A percentile compares a stretch with the other conserved stretches of the same genome.
These are phyloP conservation scores for Desmodus rotundus DNA, from an alignment of 2,113 vertebrate genomes.

Conservation along the genomic window DNA sequence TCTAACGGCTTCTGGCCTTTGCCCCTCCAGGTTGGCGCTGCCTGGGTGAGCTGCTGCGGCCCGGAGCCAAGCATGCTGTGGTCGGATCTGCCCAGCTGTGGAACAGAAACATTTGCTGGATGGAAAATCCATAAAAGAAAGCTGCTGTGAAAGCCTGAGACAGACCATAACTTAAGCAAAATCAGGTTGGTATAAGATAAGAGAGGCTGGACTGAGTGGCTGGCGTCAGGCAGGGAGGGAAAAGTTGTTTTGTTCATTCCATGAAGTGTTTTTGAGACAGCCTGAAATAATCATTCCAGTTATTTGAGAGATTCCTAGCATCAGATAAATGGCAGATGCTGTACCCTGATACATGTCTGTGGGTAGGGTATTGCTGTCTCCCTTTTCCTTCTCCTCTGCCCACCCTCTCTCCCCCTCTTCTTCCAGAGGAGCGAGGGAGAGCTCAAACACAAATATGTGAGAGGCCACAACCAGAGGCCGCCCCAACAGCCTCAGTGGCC, in stretches of 20 bases:
- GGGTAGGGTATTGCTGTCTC: background rate
- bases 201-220: background rate
- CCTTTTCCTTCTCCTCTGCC: background rate
- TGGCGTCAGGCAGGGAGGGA: background rate
- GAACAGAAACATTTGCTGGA: constrained; percentile 37
- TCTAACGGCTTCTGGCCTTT: background rate
- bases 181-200: constrained; percentile 30
- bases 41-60: background rate
- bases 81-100: constrained; percentile 50
- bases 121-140: constrained; percentile 70
- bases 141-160: constrained; percentile 44
- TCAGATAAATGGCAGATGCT: too few relatives aligned
- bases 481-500: background rate
- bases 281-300: background rate
- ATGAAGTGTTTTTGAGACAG: background rate
- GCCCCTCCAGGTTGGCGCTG: constrained; percentile 43
- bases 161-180: background rate
- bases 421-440: background rate
- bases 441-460: background rate
- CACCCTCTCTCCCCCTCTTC: background rate
- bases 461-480: background rate
- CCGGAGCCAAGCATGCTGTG: constrained; percentile 61
- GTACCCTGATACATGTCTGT: background rate
- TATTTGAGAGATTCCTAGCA: background rate
- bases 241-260: background rate